phyloP scores from a whole-genome alignment of 37 sponge, comb jelly and placozoan species.

The Halisarca cf. caerulea region DNA sequence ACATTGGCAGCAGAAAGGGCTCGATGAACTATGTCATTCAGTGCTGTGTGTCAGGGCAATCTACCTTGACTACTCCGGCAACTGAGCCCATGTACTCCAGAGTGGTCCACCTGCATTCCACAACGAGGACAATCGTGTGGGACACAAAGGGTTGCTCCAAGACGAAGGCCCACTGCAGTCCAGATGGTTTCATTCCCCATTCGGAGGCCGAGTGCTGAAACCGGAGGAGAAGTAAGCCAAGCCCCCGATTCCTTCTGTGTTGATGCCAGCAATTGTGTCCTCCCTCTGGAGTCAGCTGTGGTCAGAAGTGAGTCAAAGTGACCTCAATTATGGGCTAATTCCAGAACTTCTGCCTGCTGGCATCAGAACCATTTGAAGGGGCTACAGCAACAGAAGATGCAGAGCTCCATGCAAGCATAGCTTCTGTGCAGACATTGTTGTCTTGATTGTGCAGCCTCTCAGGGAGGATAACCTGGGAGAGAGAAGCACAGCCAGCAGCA shows the following conservation, averaged over 20 bases:
- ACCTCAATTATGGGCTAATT: neutral
- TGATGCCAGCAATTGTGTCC: conserved; percentile 22
- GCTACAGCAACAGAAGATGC: neutral
- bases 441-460: neutral
- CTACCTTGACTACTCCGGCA: conserved; percentile 28
- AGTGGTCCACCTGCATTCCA: conserved; percentile 24
- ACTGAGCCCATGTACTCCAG: conserved; percentile 21
- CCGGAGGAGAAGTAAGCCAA: conserved; percentile 29
- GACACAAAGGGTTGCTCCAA: conserved; percentile 35
- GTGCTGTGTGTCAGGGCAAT: conserved; percentile 15
- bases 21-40: conserved; percentile 40
- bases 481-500: conserved; percentile 27
- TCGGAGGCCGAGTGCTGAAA: conserved; percentile 20
- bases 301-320: neutral
- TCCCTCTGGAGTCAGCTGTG: neutral
- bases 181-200: conserved; percentile 24
- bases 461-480: conserved; percentile 26
- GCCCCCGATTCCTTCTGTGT: conserved; percentile 14
- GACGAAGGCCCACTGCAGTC: conserved; percentile 38
- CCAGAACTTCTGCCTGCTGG: conserved; percentile 30
- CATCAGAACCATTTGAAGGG: too few relatives aligned
- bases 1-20: conserved; percentile 33
- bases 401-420: neutral
- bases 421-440: neutral
- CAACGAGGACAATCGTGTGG: conserved; percentile 41